phyloP scores from a whole-genome alignment of 92 coral and sea anemone genomes.

The Anthopleura xanthogrammica region DNA sequence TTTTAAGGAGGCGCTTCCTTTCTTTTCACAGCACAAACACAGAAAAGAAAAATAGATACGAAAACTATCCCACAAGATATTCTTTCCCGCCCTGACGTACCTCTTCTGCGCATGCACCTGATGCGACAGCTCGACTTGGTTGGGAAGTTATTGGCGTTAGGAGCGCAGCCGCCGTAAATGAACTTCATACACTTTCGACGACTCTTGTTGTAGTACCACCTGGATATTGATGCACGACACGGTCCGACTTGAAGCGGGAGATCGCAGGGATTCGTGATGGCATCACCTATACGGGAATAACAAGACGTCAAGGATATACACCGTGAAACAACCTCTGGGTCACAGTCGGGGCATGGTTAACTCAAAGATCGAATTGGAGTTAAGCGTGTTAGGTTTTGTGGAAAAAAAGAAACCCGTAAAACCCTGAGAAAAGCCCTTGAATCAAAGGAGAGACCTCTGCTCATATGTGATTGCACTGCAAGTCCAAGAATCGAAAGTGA shows the following conservation, averaged over 20 bases:
- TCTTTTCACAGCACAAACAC: too few relatives aligned
- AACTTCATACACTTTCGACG: conserved; percentile 71
- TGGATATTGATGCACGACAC: conserved; percentile 67
- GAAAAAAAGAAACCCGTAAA: too few relatives aligned
- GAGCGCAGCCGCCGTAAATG: conserved; percentile 79
- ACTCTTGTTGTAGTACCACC: conserved; percentile 84
- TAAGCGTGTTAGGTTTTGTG: too few relatives aligned
- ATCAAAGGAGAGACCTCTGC: too few relatives aligned
- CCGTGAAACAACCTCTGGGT: neutral
- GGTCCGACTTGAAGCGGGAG: conserved; percentile 52
- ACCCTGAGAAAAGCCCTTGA: too few relatives aligned
- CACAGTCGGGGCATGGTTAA: too few relatives aligned
- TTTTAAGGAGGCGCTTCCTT: too few relatives aligned
- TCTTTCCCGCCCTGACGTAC: conserved; percentile 25
- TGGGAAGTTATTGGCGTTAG: conserved; percentile 82
- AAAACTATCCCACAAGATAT: neutral
- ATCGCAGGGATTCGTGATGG: conserved; percentile 32
- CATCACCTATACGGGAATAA: neutral
- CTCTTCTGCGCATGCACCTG: conserved; percentile 62
- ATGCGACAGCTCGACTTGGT: conserved; percentile 71
- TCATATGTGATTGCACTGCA: too few relatives aligned
- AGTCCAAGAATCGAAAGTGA: too few relatives aligned
- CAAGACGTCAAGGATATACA: neutral
- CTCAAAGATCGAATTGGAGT: too few relatives aligned
- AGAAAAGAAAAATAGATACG: neutral